These are phyloP conservation scores for Thalassaphorura encarpata DNA, from an alignment of 1,140 invertebrate species.

Conservation along the genomic window DNA sequence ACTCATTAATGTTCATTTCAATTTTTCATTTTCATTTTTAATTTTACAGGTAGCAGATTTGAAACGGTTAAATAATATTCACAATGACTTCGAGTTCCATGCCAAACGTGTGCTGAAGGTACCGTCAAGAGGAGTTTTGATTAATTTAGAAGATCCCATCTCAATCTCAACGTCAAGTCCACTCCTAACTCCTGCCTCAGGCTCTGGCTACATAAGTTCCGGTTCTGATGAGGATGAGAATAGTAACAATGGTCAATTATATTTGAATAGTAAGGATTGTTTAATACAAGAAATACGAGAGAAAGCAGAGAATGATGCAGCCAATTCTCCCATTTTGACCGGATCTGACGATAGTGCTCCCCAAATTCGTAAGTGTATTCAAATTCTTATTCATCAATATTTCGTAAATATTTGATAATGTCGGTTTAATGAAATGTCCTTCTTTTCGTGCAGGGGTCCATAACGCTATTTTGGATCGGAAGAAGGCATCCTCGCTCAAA, in stretches of 20 bases:
- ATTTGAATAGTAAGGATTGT: constrained; percentile 25
- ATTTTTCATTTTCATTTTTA: constrained; percentile 3
- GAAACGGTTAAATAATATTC: constrained; percentile 27
- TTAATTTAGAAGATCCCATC: constrained; percentile 16
- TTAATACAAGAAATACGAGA: constrained; percentile 25
- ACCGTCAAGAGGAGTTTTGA: constrained; percentile 28
- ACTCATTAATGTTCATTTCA: too few species aligned
- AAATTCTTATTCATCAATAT: neutral
- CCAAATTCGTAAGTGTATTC: constrained; percentile 21
- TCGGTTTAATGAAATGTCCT: neutral
- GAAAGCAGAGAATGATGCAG: constrained; percentile 24
- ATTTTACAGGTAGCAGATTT: constrained; percentile 28
- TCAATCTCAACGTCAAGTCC: neutral
- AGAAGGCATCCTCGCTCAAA: constrained; percentile 9
- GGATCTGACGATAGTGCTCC: constrained; percentile 10
- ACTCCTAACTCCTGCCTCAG: neutral
- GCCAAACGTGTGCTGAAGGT: constrained; percentile 28
- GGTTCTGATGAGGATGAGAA: constrained; percentile 6
- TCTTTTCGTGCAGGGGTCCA: neutral
- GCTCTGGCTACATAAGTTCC: neutral
- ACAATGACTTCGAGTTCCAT: constrained; percentile 23
- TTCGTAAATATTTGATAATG: neutral
- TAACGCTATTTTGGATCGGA: neutral
- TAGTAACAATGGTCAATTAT: constrained; percentile 18
- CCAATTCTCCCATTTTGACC: constrained; percentile 26